Base-by-base conservation (phyloP, 1,140 invertebrate species). In the Drosophila kohkoa region DNA sequence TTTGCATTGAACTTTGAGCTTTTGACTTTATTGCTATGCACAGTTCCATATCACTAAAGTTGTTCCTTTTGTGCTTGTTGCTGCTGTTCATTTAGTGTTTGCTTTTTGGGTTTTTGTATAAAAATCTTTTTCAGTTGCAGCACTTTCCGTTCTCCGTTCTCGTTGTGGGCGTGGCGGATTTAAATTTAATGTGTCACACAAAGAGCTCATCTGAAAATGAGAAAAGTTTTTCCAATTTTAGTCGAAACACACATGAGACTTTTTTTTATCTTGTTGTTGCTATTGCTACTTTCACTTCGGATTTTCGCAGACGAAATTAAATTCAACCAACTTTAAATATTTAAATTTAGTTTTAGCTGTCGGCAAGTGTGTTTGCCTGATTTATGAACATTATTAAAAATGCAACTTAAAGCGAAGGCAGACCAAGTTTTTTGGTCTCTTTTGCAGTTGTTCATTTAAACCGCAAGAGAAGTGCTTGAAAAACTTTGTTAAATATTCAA, bases 21-120 rank as follows among this genome's bases (percentile, higher is more conserved):
- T 87, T 87, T 88, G 82, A 83, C 83, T 68, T 87, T 83, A 63
- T 88, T 80, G 80, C 74, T 88, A 88, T 88, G 83, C 77, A 73
- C 74, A 78, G 77, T 88, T 88, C 83, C 83, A 88, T 88, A 88
- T 88, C 83, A 88, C 83, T 83, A 65, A 75, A 59, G 64, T 83
- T 81, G 15, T 43, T 55, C 32, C n/a, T 54, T 25, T 57, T 57
- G 15, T 41, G 35, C 54, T 66, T 79, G 16, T 43, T 57, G 66
- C 58, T 60, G 52, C 51, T 43, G 20, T 48, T 66, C 30, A 30
- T 49, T 51, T 54, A 38, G 10, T 1, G 30, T 25, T 52, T 30
- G 8, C 11, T 43, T 5, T 28, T 48, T 3, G 20, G 20, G 20
- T 25, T 25, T 16, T 60, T 74, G 43, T 57, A 66, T 65, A 59